Conservation (phyloP, 2,797 vertebrate species). For the Pseudomugil gertrudae region DNA sequence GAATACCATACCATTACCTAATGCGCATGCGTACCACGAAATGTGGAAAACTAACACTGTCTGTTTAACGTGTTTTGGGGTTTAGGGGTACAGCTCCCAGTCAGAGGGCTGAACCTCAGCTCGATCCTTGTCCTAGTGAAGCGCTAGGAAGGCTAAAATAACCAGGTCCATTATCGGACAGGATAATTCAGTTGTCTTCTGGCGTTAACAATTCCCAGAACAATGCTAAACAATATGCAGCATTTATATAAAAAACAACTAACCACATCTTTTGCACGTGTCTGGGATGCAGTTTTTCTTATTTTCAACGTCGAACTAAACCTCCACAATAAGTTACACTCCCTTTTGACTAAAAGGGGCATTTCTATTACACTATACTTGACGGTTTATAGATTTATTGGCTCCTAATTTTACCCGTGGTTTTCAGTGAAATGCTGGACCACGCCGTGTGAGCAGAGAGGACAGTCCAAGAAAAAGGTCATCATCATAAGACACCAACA, state of each 20-base stretch:
- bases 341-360: constrained; percentile 5
- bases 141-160: constrained; percentile 35
- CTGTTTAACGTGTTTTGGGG: no score
- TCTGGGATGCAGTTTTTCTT: not conserved
- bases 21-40: no score
- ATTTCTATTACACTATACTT: constrained; percentile 18
- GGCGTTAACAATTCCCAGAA: no score
- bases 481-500: constrained; percentile 5
- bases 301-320: not conserved
- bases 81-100: constrained; percentile 28
- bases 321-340: not conserved
- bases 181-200: not conserved
- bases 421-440: not conserved
- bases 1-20: no score
- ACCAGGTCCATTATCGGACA: constrained; percentile 56
- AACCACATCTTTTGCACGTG: not conserved
- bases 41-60: no score
- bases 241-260: not conserved
- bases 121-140: constrained; percentile 20
- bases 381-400: not conserved
- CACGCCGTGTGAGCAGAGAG: not conserved
- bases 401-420: not conserved
- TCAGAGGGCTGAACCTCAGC: constrained; percentile 47
- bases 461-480: not conserved
- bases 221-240: not conserved